phyloP scores from a whole-genome alignment of 2,797 vertebrate genomes.

The Spheniscus humboldti region DNA sequence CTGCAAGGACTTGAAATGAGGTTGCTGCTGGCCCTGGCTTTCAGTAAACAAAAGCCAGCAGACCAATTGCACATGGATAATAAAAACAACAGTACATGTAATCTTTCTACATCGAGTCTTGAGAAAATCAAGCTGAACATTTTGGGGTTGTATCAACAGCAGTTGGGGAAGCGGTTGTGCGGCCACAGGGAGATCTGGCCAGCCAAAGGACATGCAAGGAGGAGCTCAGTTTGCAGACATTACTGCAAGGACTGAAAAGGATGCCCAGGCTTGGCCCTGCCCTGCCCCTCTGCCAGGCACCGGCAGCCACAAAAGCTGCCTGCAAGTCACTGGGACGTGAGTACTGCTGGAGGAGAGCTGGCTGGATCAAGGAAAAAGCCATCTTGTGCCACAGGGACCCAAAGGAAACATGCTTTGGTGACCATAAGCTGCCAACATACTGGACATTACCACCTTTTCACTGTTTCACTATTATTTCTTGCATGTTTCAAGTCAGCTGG shows the following conservation, averaged over 20 bases:
- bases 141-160: not conserved
- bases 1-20: not conserved
- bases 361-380: not conserved
- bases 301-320: not conserved
- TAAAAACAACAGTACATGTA: not conserved
- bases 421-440: rapidly evolving
- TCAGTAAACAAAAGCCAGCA: not conserved
- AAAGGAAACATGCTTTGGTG: not conserved
- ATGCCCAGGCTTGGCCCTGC: not conserved
- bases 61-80: not conserved
- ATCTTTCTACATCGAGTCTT: not conserved
- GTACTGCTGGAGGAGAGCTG: not conserved
- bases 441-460: not conserved
- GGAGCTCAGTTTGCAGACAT: not conserved
- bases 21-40: not conserved
- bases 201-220: not conserved
- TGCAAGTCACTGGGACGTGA: not conserved
- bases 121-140: not conserved
- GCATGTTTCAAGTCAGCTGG: not conserved
- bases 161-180: not conserved
- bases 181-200: not conserved
- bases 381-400: not conserved
- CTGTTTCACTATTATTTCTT: not conserved
- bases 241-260: not conserved
- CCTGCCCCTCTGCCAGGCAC: not conserved